Evolutionary conservation across 2,888 invertebrate genomes (phyloP), one percentile per base, ranked within the genome.

Genomic region (Anthrax anthrax): DNA sequence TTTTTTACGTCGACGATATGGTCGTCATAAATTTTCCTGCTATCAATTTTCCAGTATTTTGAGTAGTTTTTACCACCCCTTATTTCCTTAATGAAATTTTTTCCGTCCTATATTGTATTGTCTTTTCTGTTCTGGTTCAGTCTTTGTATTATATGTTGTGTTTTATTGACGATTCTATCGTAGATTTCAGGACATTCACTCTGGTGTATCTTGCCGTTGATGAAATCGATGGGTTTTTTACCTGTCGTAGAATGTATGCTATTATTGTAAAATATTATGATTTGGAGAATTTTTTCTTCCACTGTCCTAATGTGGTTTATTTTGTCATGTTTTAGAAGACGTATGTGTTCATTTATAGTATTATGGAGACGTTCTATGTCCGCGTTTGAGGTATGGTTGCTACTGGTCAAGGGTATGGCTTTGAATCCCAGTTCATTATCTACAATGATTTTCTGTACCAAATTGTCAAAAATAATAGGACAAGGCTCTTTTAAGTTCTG

Each of bases 261-360:
- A 12, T 52, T 52, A 18, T 56, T 55, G 17, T 53, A 54, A 37
- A 51, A 52, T n/a, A 43, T 44, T 46, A 54, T 51, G 16, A 51
- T 52, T 42, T 46, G 50, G 9, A 40, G 18, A 9, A 55, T 50
- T 46, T 54, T 55, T 10, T 55, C 50, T 43, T 55, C 54, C 8
- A 44, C 55, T 23, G 23, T 48, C 41, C 14, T 54, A 50, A 13
- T 55, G 55, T 47, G 23, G 4, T 23, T 4, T 23, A 23, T 23
- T 23, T 23, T 8, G 23, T 23, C 8, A 23, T 23, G 23, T 49
- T 32, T 50, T 36, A 54, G 36, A 5, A 54, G 45, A 17, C 52
- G 14, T 17, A 54, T 43, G 17, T 55, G 52, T 51, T 53, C 55
- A 17, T 54, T 55, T 0, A 54, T 50, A 1, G 53, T 56, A 8